A percentile compares a stretch with the other conserved stretches of the same genome.
phyloP scores from a whole-genome alignment of 2,113 vertebrate species.

The Pao palembangensis region DNA sequence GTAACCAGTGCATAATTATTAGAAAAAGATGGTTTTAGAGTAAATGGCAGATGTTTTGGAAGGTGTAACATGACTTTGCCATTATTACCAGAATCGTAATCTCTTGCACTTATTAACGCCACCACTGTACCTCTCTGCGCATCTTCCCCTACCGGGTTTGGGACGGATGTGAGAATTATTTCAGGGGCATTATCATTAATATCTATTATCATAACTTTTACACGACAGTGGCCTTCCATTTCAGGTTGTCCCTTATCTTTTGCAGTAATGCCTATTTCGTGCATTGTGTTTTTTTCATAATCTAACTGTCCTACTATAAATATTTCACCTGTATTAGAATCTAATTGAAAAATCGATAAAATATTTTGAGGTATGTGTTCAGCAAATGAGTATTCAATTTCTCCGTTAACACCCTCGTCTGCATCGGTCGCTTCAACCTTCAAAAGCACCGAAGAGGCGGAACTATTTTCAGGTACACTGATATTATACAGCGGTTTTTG shows the following conservation, averaged over 20 bases:
- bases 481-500: constrained; percentile 38
- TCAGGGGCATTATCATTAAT: constrained; percentile 74
- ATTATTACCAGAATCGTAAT: constrained; percentile 62
- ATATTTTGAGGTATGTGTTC: constrained; percentile 74
- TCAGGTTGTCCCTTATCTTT: constrained; percentile 65
- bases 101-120: constrained; percentile 56
- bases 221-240: constrained; percentile 63
- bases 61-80: constrained; percentile 68
- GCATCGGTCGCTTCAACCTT: constrained; percentile 56
- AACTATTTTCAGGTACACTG: constrained; percentile 73
- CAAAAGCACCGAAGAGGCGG: constrained; percentile 69
- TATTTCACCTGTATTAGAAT: constrained; percentile 70
- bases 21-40: constrained; percentile 75
- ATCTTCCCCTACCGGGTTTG: constrained; percentile 57
- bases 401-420: constrained; percentile 81
- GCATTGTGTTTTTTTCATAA: constrained; percentile 70
- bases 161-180: constrained; percentile 72
- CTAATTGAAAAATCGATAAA: constrained; percentile 53
- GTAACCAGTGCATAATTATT: constrained; percentile 85
- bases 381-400: constrained; percentile 76
- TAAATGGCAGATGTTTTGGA: constrained; percentile 74
- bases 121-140: constrained; percentile 59
- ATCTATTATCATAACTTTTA: constrained; percentile 45
- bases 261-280: constrained; percentile 76
- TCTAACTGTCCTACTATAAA: constrained; percentile 66